These are phyloP conservation scores for Limnephilus lunatus DNA, from an alignment of 2,888 invertebrate species.

Conservation along the genomic window DNA sequence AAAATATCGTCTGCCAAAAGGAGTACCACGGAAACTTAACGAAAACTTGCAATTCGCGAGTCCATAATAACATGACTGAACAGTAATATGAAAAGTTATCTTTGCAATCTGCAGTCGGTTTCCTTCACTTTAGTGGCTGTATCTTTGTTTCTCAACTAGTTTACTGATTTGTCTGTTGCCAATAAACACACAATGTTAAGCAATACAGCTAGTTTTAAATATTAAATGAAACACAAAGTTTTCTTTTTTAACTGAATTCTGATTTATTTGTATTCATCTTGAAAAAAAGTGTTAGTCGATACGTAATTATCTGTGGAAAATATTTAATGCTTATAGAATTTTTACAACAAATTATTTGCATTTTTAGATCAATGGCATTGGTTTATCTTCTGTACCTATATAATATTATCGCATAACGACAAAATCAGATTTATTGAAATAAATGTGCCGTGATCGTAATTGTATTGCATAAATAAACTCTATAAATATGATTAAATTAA, in stretches of 20 bases:
- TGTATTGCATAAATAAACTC: too few relatives aligned
- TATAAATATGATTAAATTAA: too few relatives aligned
- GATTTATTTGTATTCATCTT: neutral
- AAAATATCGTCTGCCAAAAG: neutral
- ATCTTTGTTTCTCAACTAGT: neutral
- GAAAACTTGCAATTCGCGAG: neutral
- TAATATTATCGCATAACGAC: too few relatives aligned
- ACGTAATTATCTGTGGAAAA: neutral
- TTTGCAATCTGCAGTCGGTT: neutral
- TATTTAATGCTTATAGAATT: neutral
- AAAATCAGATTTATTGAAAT: too few relatives aligned
- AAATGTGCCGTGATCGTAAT: too few relatives aligned
- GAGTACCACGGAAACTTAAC: neutral
- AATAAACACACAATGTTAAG: neutral
- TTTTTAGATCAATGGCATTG: too few relatives aligned
- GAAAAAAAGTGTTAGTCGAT: neutral
- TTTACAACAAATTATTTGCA: too few relatives aligned
- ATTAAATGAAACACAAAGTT: neutral
- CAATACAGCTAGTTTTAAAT: neutral
- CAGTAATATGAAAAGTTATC: neutral
- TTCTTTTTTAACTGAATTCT: neutral
- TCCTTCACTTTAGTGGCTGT: neutral
- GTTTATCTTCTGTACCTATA: too few relatives aligned
- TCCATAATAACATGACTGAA: neutral
- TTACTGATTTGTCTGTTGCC: neutral